These are phyloP conservation scores for Dinothrombium tinctorium DNA, from an alignment of 1,140 invertebrate species.

Conservation along the genomic window DNA sequence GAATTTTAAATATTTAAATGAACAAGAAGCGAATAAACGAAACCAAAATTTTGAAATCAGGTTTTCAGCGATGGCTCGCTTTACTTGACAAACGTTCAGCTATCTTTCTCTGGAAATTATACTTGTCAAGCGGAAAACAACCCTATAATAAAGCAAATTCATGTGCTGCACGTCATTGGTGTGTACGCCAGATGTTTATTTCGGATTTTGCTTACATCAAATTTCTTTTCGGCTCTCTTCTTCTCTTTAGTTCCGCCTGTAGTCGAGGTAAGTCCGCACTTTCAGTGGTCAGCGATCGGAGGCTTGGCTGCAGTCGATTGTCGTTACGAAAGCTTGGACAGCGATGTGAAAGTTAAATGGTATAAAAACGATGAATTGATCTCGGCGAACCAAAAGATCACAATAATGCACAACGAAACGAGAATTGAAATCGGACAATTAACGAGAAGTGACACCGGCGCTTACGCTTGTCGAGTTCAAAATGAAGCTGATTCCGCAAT, in stretches of 20 bases:
- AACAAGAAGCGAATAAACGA: neutral
- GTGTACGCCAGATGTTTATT: conserved; percentile 23
- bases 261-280: conserved; percentile 14
- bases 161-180: conserved; percentile 49
- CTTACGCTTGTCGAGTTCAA: conserved; percentile 2
- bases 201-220: neutral
- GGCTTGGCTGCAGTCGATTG: conserved; percentile 7
- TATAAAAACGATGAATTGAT: conserved; percentile 43
- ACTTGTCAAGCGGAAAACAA: conserved; percentile 49
- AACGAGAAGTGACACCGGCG: conserved; percentile 8
- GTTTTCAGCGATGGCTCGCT: conserved; percentile 46
- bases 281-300: conserved; percentile 10
- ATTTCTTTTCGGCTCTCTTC: neutral
- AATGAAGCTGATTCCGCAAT: conserved; percentile 4
- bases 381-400: conserved; percentile 15
- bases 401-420: conserved; percentile 9
- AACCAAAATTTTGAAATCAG: no score
- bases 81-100: conserved; percentile 44
- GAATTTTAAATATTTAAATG: neutral
- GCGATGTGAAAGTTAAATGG: conserved; percentile 35
- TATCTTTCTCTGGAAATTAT: conserved; percentile 54
- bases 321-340: conserved; percentile 31
- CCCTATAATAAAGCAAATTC: conserved; percentile 45
- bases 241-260: conserved; percentile 17
- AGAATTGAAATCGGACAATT: conserved; percentile 5